phyloP scores from a whole-genome alignment of 2,797 vertebrate species.

The Pipistrellus nathusii region DNA sequence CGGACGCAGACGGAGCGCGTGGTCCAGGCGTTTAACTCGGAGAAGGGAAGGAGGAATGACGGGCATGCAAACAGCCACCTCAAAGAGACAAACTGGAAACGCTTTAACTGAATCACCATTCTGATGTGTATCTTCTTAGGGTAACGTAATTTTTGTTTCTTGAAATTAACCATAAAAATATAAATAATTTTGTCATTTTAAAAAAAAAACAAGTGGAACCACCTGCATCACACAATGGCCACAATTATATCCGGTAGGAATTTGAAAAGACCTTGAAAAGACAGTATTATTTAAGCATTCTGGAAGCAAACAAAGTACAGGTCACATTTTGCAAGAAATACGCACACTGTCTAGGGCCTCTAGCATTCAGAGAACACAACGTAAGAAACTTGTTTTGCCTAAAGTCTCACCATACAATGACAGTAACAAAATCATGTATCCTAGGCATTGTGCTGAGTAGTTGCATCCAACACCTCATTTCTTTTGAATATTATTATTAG shows the following conservation, averaged over 20 bases:
- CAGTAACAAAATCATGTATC: background rate
- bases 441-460: background rate
- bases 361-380: background rate
- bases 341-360: background rate
- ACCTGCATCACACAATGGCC: background rate
- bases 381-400: background rate
- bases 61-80: background rate
- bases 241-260: background rate
- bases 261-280: background rate
- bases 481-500: background rate
- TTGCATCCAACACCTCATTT: background rate
- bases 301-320: background rate
- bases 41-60: background rate
- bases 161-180: constrained; percentile 25
- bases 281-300: background rate
- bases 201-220: constrained; percentile 19
- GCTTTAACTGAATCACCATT: background rate
- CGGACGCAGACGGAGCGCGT: accelerated
- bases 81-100: background rate
- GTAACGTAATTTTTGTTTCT: background rate
- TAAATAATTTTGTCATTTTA: background rate
- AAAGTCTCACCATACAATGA: background rate
- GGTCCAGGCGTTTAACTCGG: accelerated
- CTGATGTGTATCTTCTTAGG: background rate
- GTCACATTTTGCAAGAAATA: background rate